Evolutionary conservation across 2,797 vertebrate genomes (phyloP).

Genomic region (Intellagama lesueurii): DNA sequence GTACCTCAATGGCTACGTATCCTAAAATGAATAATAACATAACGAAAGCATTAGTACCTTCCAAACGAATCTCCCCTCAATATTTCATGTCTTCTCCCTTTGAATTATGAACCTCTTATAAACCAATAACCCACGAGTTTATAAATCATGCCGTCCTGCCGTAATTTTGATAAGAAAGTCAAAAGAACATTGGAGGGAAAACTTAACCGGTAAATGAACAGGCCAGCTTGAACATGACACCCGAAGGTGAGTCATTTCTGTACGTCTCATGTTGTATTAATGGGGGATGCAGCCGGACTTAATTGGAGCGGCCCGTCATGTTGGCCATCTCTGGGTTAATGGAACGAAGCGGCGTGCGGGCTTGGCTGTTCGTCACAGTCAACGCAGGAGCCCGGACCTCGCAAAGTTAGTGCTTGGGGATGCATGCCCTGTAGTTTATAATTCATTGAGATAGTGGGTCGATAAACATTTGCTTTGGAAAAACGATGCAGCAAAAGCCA

Average conservation of each 20-base stretch:
- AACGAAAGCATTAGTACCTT: slow-evolving; percentile 47
- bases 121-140: slow-evolving; percentile 47
- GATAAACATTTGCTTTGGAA: slow-evolving; percentile 51
- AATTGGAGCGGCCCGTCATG: background rate
- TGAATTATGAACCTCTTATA: slow-evolving; percentile 63
- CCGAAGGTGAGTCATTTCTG: slow-evolving; percentile 23
- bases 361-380: background rate
- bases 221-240: slow-evolving; percentile 10
- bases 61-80: slow-evolving; percentile 59
- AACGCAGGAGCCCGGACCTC: background rate
- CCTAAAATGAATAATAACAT: slow-evolving; percentile 48
- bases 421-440: slow-evolving; percentile 3
- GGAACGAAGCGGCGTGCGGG: slow-evolving; percentile 13
- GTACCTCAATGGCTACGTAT: background rate
- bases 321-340: slow-evolving; percentile 33
- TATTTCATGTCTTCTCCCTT: slow-evolving; percentile 59
- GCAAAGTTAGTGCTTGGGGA: background rate
- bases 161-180: slow-evolving; percentile 53
- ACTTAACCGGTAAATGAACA: slow-evolving; percentile 48
- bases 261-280: slow-evolving; percentile 29
- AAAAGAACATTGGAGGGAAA: slow-evolving; percentile 25
- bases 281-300: background rate
- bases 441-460: slow-evolving; percentile 48
- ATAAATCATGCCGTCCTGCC: slow-evolving; percentile 52
- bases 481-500: slow-evolving; percentile 33